Base-by-base conservation (phyloP, 1,140 invertebrate genomes). In the Caenorhabditis remanei region DNA sequence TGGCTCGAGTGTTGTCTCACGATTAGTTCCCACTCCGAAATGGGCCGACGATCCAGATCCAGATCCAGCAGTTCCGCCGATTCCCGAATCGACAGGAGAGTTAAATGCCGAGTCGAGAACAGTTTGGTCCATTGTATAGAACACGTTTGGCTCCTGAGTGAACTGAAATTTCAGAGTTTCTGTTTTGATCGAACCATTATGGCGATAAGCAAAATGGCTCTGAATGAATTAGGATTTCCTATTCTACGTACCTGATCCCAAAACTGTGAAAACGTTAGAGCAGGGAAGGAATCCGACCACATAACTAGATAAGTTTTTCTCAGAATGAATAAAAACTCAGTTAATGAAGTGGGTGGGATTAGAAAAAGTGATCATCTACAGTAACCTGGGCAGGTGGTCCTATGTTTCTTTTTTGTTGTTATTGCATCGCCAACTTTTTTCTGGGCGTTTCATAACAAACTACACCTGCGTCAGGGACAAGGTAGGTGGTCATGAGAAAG, bases 51-150 rank as follows among this genome's bases (percentile, higher is more conserved):
- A 79, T 48, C 71, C 46, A 46, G 71, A 21, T 16, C 71, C 71
- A 48, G 71, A 43, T 8, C 61, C 61, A 24, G 40, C 41, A 24
- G 71, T 79, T 79, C 71, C 46, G 21, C 46, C 46, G 32, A 79
- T 79, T 50, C 71, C 71, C 2, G 71, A 79, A n/a, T 79, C 71
- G 14, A 79, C 71, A 4, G 71, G 71, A 6, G 71, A 79, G 11
- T 79, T 79, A 46, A 79, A 79, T 43, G 71, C 71, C 46, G 71
- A 79, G 40, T 79, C 71, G 11, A 79, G 71, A 46, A 79, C 71
- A 50, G 71, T 79, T 79, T 79, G 71, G 9, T 79, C 71, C 71
- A 79, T 79, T 48, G 46, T 32, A 19, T 48, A 13, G 46, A 71
- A 46, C n/a, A 40, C 8, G 63, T 32, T 41, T 13, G 63, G 16